Conservation (phyloP, 2,113 vertebrate genomes). For the Malurus cyaneus region DNA sequence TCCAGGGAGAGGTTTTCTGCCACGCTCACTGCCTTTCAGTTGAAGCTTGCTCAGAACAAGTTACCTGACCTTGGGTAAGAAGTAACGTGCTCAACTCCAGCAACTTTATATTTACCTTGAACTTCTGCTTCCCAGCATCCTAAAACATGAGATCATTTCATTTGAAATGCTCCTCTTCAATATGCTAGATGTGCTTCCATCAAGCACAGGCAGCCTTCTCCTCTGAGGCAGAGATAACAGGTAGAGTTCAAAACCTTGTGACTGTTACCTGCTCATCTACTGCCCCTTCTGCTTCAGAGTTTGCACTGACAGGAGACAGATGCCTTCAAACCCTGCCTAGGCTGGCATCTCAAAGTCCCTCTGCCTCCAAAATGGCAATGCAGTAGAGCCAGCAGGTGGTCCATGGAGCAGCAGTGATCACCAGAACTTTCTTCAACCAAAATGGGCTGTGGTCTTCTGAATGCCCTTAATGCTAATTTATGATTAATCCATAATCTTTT, state of each 20-base stretch:
- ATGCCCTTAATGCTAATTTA: neutral
- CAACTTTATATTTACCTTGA: neutral
- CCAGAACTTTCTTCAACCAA: neutral
- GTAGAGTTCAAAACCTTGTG: neutral
- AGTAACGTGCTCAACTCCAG: neutral
- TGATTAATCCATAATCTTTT: neutral
- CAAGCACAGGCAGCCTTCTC: neutral
- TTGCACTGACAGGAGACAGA: neutral
- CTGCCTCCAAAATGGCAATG: neutral
- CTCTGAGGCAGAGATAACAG: neutral
- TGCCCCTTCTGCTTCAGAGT: neutral
- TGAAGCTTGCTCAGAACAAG: neutral
- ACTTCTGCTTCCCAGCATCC: neutral
- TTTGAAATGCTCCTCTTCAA: neutral
- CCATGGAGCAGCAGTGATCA: neutral
- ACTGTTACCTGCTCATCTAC: neutral
- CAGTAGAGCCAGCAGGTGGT: neutral
- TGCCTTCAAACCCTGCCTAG: neutral
- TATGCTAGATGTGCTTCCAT: neutral
- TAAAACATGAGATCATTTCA: neutral
- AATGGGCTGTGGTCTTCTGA: neutral
- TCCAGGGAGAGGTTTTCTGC: neutral
- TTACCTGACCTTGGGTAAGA: neutral
- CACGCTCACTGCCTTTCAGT: neutral
- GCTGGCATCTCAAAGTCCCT: neutral